Evolutionary conservation across 2,113 vertebrate species (phyloP).

Genomic region (Dromaius novaehollandiae): DNA sequence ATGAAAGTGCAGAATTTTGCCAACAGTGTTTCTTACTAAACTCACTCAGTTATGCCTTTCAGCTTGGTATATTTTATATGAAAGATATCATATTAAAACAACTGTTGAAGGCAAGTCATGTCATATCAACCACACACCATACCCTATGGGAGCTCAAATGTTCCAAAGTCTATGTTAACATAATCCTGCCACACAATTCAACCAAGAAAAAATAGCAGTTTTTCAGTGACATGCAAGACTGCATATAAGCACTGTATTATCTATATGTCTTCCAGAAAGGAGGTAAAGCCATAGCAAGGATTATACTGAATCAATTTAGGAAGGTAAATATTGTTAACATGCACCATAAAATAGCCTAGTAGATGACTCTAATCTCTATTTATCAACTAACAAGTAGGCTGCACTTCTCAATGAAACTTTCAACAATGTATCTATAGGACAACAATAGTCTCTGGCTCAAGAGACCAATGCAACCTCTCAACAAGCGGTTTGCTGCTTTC

Average conservation of each 20-base stretch:
- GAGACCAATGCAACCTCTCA: slow-evolving; percentile 16
- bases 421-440: slow-evolving; percentile 39
- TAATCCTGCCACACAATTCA: slow-evolving; percentile 68
- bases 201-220: slow-evolving; percentile 46
- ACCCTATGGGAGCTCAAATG: slow-evolving; percentile 73
- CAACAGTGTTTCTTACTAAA: slow-evolving; percentile 75
- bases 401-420: slow-evolving; percentile 7
- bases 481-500: background rate
- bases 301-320: slow-evolving; percentile 76
- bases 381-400: slow-evolving; percentile 66
- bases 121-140: slow-evolving; percentile 71
- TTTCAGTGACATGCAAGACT: slow-evolving; percentile 64
- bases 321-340: slow-evolving; percentile 76
- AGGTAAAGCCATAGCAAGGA: slow-evolving; percentile 56
- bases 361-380: slow-evolving; percentile 67
- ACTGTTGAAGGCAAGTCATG: slow-evolving; percentile 77
- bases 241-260: slow-evolving; percentile 65
- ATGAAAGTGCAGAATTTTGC: slow-evolving; percentile 80
- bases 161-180: slow-evolving; percentile 75
- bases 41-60: slow-evolving; percentile 77
- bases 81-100: slow-evolving; percentile 81
- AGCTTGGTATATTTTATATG: slow-evolving; percentile 71
- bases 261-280: slow-evolving; percentile 73
- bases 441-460: slow-evolving; percentile 43
- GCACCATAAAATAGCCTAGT: slow-evolving; percentile 66